These are phyloP conservation scores for Achroia grisella DNA, from an alignment of 1,140 invertebrate species.

Conservation along the genomic window DNA sequence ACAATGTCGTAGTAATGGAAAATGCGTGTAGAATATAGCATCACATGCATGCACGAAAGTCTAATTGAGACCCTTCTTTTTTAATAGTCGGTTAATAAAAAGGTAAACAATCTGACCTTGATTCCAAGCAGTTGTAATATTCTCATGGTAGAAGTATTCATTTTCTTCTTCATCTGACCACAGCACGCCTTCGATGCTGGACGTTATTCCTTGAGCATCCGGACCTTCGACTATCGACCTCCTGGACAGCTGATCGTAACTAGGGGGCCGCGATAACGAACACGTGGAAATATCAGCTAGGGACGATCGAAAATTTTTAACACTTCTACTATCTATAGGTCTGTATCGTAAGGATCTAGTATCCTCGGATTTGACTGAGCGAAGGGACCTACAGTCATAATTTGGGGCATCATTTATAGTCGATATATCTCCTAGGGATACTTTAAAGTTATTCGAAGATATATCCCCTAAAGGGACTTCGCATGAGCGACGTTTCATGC, in stretches of 20 bases:
- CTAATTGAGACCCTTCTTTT: no score
- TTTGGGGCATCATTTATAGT: conserved; percentile 38
- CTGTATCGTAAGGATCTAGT: conserved; percentile 44
- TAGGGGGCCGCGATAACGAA: conserved; percentile 51
- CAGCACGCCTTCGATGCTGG: conserved; percentile 68
- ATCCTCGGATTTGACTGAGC: conserved; percentile 55
- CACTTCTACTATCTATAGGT: conserved; percentile 59
- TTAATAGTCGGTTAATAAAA: no score
- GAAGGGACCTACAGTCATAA: conserved; percentile 51
- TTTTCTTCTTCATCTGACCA: conserved; percentile 73
- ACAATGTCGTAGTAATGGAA: no score
- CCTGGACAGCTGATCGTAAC: conserved; percentile 58
- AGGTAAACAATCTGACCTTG: conserved; percentile 44
- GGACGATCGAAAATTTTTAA: conserved; percentile 60
- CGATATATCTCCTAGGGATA: conserved; percentile 54
- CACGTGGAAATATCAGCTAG: conserved; percentile 50
- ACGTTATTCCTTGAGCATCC: conserved; percentile 58
- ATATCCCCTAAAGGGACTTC: conserved; percentile 64
- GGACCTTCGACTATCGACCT: conserved; percentile 49
- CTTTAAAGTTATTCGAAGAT: conserved; percentile 61
- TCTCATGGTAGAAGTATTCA: conserved; percentile 69
- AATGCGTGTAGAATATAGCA: no score
- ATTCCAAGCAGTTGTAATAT: conserved; percentile 64
- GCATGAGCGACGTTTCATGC: conserved; percentile 61
- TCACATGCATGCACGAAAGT: no score